Evolutionary conservation across 2,888 invertebrate genomes (phyloP).

Genomic region (Camptogramma bilineatum): DNA sequence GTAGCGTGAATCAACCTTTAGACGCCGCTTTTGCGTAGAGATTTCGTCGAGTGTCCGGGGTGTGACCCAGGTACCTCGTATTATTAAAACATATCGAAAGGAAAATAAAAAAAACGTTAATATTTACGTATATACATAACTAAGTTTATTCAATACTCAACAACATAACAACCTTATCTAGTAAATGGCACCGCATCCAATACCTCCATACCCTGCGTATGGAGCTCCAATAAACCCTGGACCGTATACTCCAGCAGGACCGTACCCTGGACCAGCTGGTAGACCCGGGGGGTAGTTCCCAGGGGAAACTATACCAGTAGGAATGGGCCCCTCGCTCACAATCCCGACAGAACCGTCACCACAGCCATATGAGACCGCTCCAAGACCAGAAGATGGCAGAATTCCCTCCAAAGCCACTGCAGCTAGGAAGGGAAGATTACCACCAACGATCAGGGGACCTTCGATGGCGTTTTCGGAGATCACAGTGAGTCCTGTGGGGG

Average conservation of each 20-base stretch:
- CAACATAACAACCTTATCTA: constrained; percentile 25
- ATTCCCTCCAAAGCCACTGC: constrained; percentile 59
- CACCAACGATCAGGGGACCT: constrained; percentile 55
- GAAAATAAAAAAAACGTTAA: not conserved
- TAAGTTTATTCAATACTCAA: constrained; percentile 25
- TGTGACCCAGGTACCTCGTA: too few species aligned
- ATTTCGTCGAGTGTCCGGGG: too few species aligned
- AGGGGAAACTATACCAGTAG: constrained; percentile 33
- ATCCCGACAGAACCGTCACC: constrained; percentile 55
- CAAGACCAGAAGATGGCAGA: constrained; percentile 58
- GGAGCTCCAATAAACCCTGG: constrained; percentile 21
- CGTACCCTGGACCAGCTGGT: constrained; percentile 29
- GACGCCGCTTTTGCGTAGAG: too few species aligned
- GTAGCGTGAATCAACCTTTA: too few species aligned
- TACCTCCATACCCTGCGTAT: constrained; percentile 24
- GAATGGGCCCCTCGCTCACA: constrained; percentile 41
- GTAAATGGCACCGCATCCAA: constrained; percentile 30
- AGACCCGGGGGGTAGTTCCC: constrained; percentile 35
- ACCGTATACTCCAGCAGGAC: constrained; percentile 24
- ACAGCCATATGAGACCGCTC: constrained; percentile 58
- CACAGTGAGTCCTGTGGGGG: constrained; percentile 59
- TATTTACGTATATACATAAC: not conserved
- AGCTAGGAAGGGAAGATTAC: constrained; percentile 63
- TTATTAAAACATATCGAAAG: too few species aligned
- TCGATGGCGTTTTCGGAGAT: constrained; percentile 61